A percentile compares a stretch with the other conserved stretches of the same genome.
These are phyloP conservation scores for Drosophila mulleri DNA, from an alignment of 2,888 invertebrate genomes.

Conservation along the genomic window DNA sequence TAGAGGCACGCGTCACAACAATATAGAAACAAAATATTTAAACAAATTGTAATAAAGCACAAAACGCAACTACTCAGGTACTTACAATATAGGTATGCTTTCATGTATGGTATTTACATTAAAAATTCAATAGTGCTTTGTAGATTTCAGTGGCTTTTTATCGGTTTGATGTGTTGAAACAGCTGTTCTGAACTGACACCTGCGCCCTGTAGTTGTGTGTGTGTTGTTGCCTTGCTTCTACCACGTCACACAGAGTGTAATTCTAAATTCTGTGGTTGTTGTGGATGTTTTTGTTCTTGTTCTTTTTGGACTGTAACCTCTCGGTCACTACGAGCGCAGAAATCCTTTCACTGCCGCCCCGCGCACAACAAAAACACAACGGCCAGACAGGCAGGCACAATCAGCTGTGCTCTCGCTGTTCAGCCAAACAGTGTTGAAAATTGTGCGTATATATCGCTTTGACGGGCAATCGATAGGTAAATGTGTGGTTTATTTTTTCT, in stretches of 20 bases:
- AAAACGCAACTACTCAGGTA: slow-evolving; percentile 31
- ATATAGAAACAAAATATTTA: slow-evolving; percentile 54
- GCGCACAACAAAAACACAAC: slow-evolving; percentile 41
- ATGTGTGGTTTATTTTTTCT: slow-evolving; percentile 8
- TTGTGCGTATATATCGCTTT: slow-evolving; percentile 34
- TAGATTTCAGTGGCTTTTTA: slow-evolving; percentile 41
- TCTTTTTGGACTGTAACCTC: slow-evolving; percentile 39
- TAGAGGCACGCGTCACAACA: slow-evolving; percentile 51
- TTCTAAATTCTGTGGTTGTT: slow-evolving; percentile 22
- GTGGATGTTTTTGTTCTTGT: slow-evolving; percentile 10
- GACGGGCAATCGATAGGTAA: slow-evolving; percentile 58
- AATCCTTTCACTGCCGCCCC: slow-evolving; percentile 51
- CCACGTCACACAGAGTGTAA: slow-evolving; percentile 60
- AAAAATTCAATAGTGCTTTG: slow-evolving; percentile 48
- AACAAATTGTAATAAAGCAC: slow-evolving; percentile 44
- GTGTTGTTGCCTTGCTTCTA: slow-evolving; percentile 44
- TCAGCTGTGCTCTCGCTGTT: slow-evolving; percentile 59
- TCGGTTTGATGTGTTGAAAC: slow-evolving; percentile 66
- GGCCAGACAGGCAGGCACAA: slow-evolving; percentile 37
- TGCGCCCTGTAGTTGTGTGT: slow-evolving; percentile 25
- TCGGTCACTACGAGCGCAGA: slow-evolving; percentile 27
- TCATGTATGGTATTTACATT: slow-evolving; percentile 51
- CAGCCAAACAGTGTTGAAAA: slow-evolving; percentile 60
- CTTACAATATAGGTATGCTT: slow-evolving; percentile 48
- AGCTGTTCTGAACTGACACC: slow-evolving; percentile 70